phyloP scores from a whole-genome alignment of 2,797 vertebrate genomes.

The Leucoraja ocellata region DNA sequence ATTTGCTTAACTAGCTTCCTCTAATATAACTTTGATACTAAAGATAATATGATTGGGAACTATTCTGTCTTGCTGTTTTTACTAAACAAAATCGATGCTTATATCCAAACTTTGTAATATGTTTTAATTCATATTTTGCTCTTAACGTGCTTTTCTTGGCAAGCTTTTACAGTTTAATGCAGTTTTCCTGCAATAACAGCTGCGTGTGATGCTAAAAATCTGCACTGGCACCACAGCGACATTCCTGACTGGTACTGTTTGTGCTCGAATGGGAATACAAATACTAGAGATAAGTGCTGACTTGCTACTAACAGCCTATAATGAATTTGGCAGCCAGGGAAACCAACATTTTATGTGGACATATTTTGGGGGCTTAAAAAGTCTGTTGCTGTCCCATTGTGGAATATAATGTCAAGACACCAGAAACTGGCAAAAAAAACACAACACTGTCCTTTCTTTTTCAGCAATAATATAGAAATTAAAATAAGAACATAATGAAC shows the following conservation, averaged over 20 bases:
- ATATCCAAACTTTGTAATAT: background rate
- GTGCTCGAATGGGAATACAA: conserved; percentile 33
- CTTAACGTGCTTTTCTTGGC: conserved; percentile 27
- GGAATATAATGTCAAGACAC: background rate
- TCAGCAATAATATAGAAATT: background rate
- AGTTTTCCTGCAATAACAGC: conserved; percentile 37
- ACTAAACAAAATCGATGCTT: background rate
- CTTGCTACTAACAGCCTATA: conserved; percentile 30
- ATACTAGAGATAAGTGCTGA: conserved; percentile 38
- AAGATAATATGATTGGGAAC: background rate
- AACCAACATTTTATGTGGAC: conserved; percentile 19
- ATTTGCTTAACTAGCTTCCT: background rate
- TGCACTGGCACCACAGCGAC: conserved; percentile 30
- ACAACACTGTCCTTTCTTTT: background rate
- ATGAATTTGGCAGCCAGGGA: conserved; percentile 31
- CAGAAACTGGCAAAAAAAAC: background rate
- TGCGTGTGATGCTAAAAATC: conserved; percentile 29
- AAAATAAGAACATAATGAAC: background rate
- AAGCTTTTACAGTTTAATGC: conserved; percentile 19
- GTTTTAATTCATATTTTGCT: conserved; percentile 12
- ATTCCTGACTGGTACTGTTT: conserved; percentile 36
- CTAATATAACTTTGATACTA: background rate
- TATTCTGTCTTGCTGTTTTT: background rate
- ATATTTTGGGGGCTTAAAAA: conserved; percentile 21
- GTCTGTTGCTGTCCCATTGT: background rate